Evolutionary conservation across 2,113 vertebrate genomes (phyloP), one percentile per base, ranked within the genome.

Genomic region (Willisornis vidua): DNA sequence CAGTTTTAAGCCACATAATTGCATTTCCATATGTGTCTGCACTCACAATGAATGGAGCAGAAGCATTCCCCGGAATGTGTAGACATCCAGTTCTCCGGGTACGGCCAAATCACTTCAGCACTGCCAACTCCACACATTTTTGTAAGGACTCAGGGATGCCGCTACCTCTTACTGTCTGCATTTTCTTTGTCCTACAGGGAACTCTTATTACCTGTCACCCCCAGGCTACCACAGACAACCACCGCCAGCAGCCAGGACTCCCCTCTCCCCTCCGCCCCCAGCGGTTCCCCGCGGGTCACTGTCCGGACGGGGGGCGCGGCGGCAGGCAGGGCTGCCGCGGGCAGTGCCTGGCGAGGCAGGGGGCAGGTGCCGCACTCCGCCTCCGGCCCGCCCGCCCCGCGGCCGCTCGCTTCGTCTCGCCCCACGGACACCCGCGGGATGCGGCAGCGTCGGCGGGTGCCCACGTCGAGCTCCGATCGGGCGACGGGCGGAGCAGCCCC

Each of bases 1-100:
- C 85, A 41, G 45, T 39, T n/a, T 28, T 6, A 77, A 78, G 51
- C 63, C 82, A 45, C 72, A 0, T 46, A 85, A 82, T 1, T 48
- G 48, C 72, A 52, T 28, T 67, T 79, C 87, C 91, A 9, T 4
- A 13, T 22, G 84, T 2, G 37, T 17, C 33, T 41, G 51, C 37
- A 1, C 77, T 35, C 49, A 24, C 78, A 62, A 72, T 33, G 87
- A 89, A 76, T 7, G 41, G 92, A 58, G 49, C 87, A 39, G 66
- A 31, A 5, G 70, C 51, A 7, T 5, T 43, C 75, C 1, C 31
- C 2, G 57, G 51, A 57, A 84, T 0, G n/a, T 2, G 19, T 0
- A 31, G 51, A 16, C 51, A 14, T 28, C 16, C 48, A 5, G 7
- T 13, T 15, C 84, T 46, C 43, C 1, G 51, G 16, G 17, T 4